phyloP scores from a whole-genome alignment of 2,113 vertebrate species.

The Oreochromis tanganicae region DNA sequence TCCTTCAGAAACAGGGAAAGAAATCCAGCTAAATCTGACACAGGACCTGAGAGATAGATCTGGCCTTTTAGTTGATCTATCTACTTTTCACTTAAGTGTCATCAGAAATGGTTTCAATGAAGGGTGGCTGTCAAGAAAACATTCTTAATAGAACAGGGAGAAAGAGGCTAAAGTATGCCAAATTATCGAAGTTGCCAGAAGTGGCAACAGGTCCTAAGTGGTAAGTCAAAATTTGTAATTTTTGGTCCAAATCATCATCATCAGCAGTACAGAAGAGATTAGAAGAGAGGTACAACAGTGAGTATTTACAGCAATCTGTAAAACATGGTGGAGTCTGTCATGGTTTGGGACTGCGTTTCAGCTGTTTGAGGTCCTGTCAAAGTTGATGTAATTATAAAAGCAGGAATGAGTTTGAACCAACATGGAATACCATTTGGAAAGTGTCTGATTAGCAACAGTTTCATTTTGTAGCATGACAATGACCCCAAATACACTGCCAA shows the following conservation, averaged over 20 bases:
- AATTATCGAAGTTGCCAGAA: not conserved
- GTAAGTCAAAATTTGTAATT: not conserved
- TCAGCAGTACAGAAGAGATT: not conserved
- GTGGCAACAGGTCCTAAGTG: not conserved
- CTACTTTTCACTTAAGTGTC: not conserved
- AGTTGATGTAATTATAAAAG: not conserved
- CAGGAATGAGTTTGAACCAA: not conserved
- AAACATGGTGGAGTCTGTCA: not conserved
- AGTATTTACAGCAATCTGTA: not conserved
- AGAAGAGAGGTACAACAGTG: not conserved
- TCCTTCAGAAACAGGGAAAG: not conserved
- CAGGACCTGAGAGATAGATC: not conserved
- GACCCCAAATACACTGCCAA: not conserved
- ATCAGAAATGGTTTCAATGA: not conserved
- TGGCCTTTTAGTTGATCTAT: not conserved
- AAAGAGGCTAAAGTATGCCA: not conserved
- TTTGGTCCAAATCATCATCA: not conserved
- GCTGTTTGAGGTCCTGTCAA: not conserved
- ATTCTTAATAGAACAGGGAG: not conserved
- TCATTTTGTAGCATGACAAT: not conserved
- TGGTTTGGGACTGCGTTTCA: not conserved
- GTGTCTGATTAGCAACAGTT: not conserved
- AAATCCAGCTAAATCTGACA: not conserved
- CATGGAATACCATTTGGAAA: not conserved
- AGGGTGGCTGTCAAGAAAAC: not conserved